phyloP scores from a whole-genome alignment of 2,888 invertebrate genomes.

The Mellilla xanthometata region DNA sequence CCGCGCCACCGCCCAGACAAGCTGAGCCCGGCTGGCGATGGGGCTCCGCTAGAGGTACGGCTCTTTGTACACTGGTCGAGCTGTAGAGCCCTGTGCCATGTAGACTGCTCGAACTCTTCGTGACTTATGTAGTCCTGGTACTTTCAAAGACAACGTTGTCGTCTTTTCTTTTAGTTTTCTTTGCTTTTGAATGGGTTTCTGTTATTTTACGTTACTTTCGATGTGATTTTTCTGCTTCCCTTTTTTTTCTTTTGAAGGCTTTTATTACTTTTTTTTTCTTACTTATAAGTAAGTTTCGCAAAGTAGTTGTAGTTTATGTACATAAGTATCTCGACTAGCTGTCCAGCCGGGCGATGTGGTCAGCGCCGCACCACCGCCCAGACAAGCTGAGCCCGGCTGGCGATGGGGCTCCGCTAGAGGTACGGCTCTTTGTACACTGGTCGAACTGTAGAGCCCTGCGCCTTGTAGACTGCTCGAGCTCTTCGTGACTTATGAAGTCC shows the following conservation, averaged over 20 bases:
- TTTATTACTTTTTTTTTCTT: too few relatives aligned
- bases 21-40: slow-evolving; percentile 99
- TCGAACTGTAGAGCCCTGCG: too few relatives aligned
- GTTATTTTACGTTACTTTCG: too few relatives aligned
- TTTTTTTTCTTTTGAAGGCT: too few relatives aligned
- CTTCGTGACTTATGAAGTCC: not conserved
- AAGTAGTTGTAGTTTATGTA: too few relatives aligned
- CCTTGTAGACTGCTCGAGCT: not conserved
- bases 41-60: slow-evolving; percentile 90
- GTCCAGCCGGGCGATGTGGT: slow-evolving; percentile 97
- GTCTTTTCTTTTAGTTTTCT: too few relatives aligned
- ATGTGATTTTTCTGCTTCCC: too few relatives aligned
- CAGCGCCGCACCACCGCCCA: slow-evolving; percentile 86
- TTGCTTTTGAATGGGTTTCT: too few relatives aligned
- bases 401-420: slow-evolving; percentile 94
- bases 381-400: slow-evolving; percentile 98
- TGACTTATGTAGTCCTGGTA: slow-evolving; percentile 2
- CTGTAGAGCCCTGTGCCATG: too few relatives aligned
- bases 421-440: slow-evolving; percentile 23
- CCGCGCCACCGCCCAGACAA: slow-evolving; percentile 86
- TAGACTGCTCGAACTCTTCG: not conserved
- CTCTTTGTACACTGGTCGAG: not conserved
- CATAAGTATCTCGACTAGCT: slow-evolving; percentile 98
- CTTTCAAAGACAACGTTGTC: not conserved
- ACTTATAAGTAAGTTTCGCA: too few relatives aligned